Evolutionary conservation across 2,888 invertebrate genomes (phyloP).

Genomic region (Drosophila barbarae): DNA sequence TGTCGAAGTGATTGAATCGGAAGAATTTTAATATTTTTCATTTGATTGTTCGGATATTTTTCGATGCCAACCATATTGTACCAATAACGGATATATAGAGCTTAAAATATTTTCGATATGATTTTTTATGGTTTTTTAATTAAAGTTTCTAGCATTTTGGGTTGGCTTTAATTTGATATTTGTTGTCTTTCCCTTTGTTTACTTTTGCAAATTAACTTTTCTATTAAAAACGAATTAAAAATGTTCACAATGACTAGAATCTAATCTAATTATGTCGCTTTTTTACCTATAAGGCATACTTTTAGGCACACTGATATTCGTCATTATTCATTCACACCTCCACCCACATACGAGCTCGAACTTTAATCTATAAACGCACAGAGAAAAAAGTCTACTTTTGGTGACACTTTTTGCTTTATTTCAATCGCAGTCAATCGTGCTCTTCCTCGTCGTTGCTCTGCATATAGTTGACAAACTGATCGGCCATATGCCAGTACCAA

Average conservation of each 20-base stretch:
- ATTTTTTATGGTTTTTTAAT: not conserved
- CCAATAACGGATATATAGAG: too few relatives aligned
- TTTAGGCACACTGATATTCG: constrained; percentile 31
- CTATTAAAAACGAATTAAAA: not conserved
- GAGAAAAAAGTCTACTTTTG: constrained; percentile 9
- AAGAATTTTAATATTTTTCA: too few relatives aligned
- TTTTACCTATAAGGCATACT: constrained; percentile 27
- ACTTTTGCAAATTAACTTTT: not conserved
- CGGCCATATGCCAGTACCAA: constrained; percentile 74
- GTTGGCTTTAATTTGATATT: not conserved
- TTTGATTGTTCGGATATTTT: too few relatives aligned
- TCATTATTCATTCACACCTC: constrained; percentile 27
- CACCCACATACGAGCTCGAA: not conserved
- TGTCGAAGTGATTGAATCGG: too few relatives aligned
- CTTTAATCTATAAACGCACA: constrained; percentile 11
- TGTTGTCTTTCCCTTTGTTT: not conserved
- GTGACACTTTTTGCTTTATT: constrained; percentile 5
- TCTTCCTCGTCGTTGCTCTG: constrained; percentile 40
- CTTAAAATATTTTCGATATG: too few relatives aligned
- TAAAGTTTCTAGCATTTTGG: not conserved
- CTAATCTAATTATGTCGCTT: constrained; percentile 9
- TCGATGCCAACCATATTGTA: too few relatives aligned
- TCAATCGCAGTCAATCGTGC: constrained; percentile 7
- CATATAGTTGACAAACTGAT: constrained; percentile 62
- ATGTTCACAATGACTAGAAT: not conserved